These are phyloP conservation scores for Nyctereutes procyonoides DNA, from an alignment of 2,113 vertebrate species.

Conservation along the genomic window DNA sequence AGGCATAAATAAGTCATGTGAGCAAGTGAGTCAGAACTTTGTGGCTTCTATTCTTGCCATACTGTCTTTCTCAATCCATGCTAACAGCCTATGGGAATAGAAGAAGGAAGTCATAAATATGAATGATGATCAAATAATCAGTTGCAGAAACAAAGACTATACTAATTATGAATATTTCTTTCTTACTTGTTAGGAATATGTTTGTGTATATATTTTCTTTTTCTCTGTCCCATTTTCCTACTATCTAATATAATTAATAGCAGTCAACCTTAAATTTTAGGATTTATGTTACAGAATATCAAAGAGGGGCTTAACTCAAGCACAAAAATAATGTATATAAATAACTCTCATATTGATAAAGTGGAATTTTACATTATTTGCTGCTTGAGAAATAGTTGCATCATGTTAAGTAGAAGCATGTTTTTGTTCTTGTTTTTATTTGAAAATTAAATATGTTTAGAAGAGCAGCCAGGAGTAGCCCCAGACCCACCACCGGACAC, in stretches of 20 bases:
- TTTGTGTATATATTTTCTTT: neutral
- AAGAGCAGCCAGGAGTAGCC: neutral
- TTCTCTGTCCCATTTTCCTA: neutral
- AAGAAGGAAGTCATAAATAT: neutral
- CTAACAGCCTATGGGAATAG: neutral
- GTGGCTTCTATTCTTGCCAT: neutral
- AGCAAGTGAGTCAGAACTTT: neutral
- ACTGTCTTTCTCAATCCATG: neutral
- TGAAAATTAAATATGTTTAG: slow-evolving; percentile 21
- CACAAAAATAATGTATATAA: neutral
- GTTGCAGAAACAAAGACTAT: neutral
- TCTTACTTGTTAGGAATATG: neutral
- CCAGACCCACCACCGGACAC: neutral
- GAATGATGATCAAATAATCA: neutral
- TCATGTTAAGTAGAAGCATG: neutral
- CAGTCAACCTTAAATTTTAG: neutral
- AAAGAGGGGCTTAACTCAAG: neutral
- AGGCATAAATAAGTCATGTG: neutral
- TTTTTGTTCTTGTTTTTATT: neutral
- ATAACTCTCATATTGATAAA: neutral
- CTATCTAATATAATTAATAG: neutral
- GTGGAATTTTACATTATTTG: neutral
- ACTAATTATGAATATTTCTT: neutral
- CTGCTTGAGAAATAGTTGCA: neutral
- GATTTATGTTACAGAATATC: neutral